Base-by-base conservation (phyloP, 2,888 invertebrate species). In the Eupithecia subfuscata region DNA sequence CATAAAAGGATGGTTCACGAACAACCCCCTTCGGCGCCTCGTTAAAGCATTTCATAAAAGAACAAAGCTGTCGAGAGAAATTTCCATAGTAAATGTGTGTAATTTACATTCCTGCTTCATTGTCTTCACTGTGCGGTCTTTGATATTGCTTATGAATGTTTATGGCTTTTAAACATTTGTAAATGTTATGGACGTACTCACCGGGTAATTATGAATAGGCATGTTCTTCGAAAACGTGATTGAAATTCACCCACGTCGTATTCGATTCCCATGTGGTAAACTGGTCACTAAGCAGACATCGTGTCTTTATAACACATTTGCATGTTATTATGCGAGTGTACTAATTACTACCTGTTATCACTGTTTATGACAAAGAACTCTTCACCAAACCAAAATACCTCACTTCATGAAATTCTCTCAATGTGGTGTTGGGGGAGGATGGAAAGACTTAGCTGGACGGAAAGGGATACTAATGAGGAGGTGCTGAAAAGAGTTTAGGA, bases 121-220 rank as follows among this genome's bases (percentile, higher is more conserved):
- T 81, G 81, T 81, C 80, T 81, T 76, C 67, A 71, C 78, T 80
- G 79, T 79, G 77, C 75, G 80, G 79, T 78, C 77, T 75, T 40
- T 56, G 72, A 60, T 64, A 77, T 60, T 25, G 60, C 60, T 25
- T 60, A 70, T 76, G 75, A 71, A 78, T 77, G 73, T 79, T 80
- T 79, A 80, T 78, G 77, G 75, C 60, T 74, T 74, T 75, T 78
- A 76, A 75, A 80, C 76, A 78, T 80, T 76, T 78, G 75, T 81
- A 73, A 76, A 74, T 77, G 74, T 56, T 74, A 71, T 43, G 52
- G 69, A 65, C 25, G 22, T 77, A 75, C 72, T 74, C 18, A 64
- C 18, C 30, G n/a, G 34, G 67, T 74, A 74, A 75, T 74, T 70
- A 71, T 74, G 76, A 73, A 75, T 75, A 69, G 52, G 67, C 67